Evolutionary conservation across 2,797 vertebrate genomes (phyloP), one percentile per base, ranked within the genome.

Genomic region (Amblyraja radiata): DNA sequence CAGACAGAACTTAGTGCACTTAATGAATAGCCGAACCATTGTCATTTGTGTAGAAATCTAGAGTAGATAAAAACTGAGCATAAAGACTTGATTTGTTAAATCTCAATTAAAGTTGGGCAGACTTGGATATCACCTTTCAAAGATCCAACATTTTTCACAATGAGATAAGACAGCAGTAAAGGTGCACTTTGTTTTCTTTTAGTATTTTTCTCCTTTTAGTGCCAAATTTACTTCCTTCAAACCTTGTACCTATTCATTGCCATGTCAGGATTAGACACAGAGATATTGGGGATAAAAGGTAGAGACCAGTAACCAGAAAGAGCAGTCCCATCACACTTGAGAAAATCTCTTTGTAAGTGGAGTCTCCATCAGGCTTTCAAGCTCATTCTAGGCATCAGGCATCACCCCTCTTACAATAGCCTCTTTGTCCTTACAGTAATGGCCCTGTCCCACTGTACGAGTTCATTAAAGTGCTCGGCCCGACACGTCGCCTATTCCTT

Each of bases 171-270:
- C 73, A 54, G 71, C 74, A 92, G 25, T 28, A 92, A 92, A 76
- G 71, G 90, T 54, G 28, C 90, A 68, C 71, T 91, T 74, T 91
- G 90, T 18, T 10, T 74, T 76, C 14, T 6, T 58, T 25, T 58
- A 54, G 46, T 54, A 71, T 58, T 74, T 74, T 92, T 92, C 46
- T 74, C 9, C 68, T 39, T 91, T 76, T 68, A 13, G 39, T 92
- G 90, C 71, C 90, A 92, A 92, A 92, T 28, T 76, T 76, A 76
- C n/a, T 74, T 92, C 90, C 39, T 76, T 92, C 90, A 92, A 92
- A 76, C 71, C 71, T 54, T 92, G 39, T 16, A 74, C 61, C 68
- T 54, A 74, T 92, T 92, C 71, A 92, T 92, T 76, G 76, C 25
- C 13, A 76, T 58, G 71, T 92, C 90, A 76, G 71, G 39, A 4